Evolutionary conservation across 2,113 vertebrate species (phyloP).

Genomic region (Tonatia bakeri): DNA sequence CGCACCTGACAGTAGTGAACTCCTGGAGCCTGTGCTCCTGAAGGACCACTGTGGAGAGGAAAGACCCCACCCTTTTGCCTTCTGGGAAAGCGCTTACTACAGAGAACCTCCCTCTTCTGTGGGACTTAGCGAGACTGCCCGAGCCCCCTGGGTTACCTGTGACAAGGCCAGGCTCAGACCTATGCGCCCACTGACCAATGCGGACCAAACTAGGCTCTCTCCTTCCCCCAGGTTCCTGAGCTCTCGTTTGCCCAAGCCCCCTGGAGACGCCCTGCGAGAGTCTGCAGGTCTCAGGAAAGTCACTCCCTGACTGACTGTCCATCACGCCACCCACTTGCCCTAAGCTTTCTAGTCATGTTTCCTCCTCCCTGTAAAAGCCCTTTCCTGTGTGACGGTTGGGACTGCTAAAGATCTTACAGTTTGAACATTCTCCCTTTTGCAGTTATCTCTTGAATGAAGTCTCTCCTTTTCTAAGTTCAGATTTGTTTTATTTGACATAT

Average conservation of each 20-base stretch:
- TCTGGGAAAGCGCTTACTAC: background rate
- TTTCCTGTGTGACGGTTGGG: background rate
- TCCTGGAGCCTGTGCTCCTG: background rate
- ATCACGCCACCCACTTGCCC: accelerated
- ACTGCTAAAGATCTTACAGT: background rate
- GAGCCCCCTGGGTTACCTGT: background rate
- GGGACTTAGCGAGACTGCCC: background rate
- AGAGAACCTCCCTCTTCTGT: background rate
- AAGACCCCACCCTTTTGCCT: background rate
- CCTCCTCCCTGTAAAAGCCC: background rate
- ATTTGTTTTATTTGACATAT: background rate
- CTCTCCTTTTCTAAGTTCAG: background rate
- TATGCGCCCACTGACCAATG: background rate
- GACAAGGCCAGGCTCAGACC: background rate
- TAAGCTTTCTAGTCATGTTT: background rate
- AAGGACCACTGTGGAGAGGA: background rate
- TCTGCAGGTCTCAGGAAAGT: background rate
- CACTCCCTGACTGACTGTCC: background rate
- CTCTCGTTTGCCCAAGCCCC: background rate
- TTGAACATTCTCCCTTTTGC: background rate
- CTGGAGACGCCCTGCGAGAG: background rate
- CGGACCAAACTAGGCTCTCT: background rate
- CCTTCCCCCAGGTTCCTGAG: background rate
- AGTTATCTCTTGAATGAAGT: background rate
- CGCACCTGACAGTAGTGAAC: too few species aligned